Evolutionary conservation across 2,888 invertebrate species (phyloP).

Genomic region (Drosophila peninsularis): DNA sequence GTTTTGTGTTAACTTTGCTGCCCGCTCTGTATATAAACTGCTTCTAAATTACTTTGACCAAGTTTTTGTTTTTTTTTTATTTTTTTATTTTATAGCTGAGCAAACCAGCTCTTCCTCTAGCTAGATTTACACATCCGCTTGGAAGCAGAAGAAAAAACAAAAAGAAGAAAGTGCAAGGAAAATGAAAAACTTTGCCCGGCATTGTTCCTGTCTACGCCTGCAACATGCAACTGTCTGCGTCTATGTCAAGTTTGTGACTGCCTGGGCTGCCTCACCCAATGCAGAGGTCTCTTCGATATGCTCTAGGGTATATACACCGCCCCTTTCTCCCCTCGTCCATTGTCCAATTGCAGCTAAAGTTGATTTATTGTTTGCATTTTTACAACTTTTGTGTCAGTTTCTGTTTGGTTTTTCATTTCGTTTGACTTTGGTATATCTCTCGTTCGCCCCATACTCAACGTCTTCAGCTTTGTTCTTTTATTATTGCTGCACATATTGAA

Average conservation of each 20-base stretch:
- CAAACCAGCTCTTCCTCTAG: conserved; percentile 23
- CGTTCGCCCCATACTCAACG: neutral
- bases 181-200: conserved; percentile 48
- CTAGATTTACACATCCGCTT: conserved; percentile 61
- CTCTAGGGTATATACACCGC: neutral
- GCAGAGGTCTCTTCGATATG: conserved; percentile 1
- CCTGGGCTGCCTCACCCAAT: neutral
- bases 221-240: conserved; percentile 36
- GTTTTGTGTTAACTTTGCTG: conserved; percentile 57
- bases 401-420: conserved; percentile 57
- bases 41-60: conserved; percentile 72
- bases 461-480: conserved; percentile 18
- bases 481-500: conserved; percentile 44
- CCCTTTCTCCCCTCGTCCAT: neutral
- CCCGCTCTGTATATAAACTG: conserved; percentile 62
- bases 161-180: conserved; percentile 7
- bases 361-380: conserved; percentile 63
- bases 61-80: conserved; percentile 29
- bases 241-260: conserved; percentile 18
- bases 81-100: conserved; percentile 9
- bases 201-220: conserved; percentile 45
- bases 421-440: conserved; percentile 39
- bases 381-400: conserved; percentile 61
- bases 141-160: neutral
- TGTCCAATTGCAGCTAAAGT: conserved; percentile 52